Conservation (phyloP, 2,113 vertebrate species). For the Corvus moneduloides region DNA sequence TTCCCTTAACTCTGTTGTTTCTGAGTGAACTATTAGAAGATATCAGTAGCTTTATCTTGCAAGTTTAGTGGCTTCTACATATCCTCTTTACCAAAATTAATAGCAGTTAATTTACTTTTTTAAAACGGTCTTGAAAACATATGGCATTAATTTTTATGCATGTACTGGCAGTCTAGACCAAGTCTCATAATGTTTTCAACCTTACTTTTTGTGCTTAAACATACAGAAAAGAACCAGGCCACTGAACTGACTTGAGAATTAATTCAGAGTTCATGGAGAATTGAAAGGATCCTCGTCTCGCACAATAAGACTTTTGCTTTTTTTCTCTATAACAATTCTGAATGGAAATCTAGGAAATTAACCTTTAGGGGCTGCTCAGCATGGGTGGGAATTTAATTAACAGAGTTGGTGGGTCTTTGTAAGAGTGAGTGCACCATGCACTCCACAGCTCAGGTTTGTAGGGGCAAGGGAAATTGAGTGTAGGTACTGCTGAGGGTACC, state of each 20-base stretch:
- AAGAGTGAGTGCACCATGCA: background rate
- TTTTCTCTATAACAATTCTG: background rate
- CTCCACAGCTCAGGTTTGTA: background rate
- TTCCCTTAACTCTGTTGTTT: background rate
- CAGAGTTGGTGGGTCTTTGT: background rate
- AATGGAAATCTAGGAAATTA: background rate
- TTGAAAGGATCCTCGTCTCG: background rate
- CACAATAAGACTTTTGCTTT: background rate
- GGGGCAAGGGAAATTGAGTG: accelerated
- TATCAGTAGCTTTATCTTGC: background rate
- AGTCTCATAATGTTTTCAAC: background rate
- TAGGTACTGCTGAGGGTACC: background rate
- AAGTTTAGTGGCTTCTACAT: background rate
- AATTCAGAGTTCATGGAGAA: background rate
- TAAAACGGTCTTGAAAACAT: background rate
- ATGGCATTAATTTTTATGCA: background rate
- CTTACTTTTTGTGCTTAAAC: background rate
- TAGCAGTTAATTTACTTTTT: background rate
- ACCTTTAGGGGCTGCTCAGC: background rate
- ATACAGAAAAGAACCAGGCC: background rate
- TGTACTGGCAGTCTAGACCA: background rate
- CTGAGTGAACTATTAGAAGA: background rate
- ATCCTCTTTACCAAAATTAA: background rate
- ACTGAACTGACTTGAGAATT: background rate
- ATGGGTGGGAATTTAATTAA: background rate